Evolutionary conservation across 2,113 vertebrate species (phyloP).

Genomic region (Clarias magur): DNA sequence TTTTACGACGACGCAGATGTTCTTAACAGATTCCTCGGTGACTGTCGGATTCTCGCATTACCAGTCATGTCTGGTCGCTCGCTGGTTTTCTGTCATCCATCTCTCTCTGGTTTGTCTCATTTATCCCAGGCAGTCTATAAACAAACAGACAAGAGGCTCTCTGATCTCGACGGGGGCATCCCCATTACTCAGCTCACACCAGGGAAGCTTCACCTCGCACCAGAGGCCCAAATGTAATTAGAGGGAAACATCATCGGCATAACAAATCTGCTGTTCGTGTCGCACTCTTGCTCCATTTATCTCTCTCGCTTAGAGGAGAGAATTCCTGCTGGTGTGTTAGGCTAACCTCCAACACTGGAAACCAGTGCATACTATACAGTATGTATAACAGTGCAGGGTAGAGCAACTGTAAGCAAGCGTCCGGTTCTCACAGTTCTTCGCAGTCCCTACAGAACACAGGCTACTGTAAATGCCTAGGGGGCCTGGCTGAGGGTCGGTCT

Average conservation of each 20-base stretch:
- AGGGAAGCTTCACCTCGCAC: constrained; percentile 4
- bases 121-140: constrained; percentile 35
- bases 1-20: constrained; percentile 48
- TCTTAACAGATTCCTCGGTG: constrained; percentile 49
- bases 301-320: constrained; percentile 19
- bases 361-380: background rate
- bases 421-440: constrained; percentile 27
- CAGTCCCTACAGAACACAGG: background rate
- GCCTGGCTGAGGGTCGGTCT: background rate
- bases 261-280: constrained; percentile 34
- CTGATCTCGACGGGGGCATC: constrained; percentile 20
- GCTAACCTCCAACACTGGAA: constrained; percentile 24
- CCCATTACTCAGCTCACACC: constrained; percentile 23
- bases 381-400: background rate
- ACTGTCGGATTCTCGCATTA: constrained; percentile 22
- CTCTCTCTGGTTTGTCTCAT: constrained; percentile 31
- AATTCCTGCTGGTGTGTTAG: constrained; percentile 35
- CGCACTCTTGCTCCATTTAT: constrained; percentile 22
- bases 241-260: constrained; percentile 44
- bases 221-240: constrained; percentile 35
- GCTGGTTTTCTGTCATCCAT: constrained; percentile 26
- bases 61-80: background rate
- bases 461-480: background rate
- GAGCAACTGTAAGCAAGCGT: background rate
- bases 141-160: constrained; percentile 23